Evolutionary conservation across 2,888 invertebrate species (phyloP).

Genomic region (Pammene fasciana): DNA sequence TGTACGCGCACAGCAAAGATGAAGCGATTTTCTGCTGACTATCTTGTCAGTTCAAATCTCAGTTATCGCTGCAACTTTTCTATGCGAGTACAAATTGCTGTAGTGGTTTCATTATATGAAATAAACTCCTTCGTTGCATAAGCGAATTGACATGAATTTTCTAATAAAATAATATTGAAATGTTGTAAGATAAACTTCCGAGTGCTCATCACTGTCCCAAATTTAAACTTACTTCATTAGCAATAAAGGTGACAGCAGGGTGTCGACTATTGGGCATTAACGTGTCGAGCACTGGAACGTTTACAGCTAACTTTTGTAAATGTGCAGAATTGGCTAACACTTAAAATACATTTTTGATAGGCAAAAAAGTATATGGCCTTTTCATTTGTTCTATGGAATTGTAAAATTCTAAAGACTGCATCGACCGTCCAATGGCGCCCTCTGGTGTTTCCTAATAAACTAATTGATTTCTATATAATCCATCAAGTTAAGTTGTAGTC

Average conservation of each 20-base stretch:
- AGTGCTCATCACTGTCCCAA: no score
- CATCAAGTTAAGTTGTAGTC: no score
- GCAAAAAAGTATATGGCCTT: not conserved
- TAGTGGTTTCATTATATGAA: not conserved
- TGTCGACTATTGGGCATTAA: no score
- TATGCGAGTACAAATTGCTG: conserved; percentile 1
- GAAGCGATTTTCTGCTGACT: not conserved
- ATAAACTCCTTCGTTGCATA: not conserved
- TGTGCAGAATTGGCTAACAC: not conserved
- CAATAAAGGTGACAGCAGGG: no score
- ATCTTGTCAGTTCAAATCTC: not conserved
- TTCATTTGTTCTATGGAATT: not conserved
- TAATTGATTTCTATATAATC: no score
- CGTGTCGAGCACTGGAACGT: no score
- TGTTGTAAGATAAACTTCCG: not conserved
- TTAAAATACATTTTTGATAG: not conserved
- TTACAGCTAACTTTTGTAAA: not conserved
- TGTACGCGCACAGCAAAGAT: not conserved
- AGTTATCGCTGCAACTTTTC: conserved; percentile 8
- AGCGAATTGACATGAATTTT: conserved; percentile 23
- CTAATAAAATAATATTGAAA: not conserved
- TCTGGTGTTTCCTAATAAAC: no score
- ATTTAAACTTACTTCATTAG: no score
- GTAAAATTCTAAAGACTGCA: not conserved
- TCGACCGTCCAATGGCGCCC: no score